phyloP scores from a whole-genome alignment of 2,888 invertebrate genomes.

The Troides aeacus region DNA sequence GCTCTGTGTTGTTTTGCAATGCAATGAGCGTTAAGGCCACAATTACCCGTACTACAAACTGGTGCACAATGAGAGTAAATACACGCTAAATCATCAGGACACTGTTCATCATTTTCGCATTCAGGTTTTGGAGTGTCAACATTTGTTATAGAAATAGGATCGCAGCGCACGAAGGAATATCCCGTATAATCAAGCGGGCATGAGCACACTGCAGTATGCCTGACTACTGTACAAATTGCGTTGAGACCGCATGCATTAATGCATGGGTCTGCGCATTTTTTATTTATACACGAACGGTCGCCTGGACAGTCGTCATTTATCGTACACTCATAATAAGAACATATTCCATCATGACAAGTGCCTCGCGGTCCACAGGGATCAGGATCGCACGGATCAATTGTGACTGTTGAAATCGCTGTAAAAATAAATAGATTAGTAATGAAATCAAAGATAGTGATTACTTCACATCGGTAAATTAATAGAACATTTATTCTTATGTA shows the following conservation, averaged over 20 bases:
- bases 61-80: conserved; percentile 86
- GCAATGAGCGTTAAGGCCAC: conserved; percentile 89
- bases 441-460: background rate
- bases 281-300: conserved; percentile 88
- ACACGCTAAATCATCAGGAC: conserved; percentile 91
- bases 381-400: conserved; percentile 83
- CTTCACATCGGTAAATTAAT: background rate
- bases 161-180: conserved; percentile 87
- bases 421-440: conserved; percentile 2
- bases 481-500: background rate
- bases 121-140: conserved; percentile 83
- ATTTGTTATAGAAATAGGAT: conserved; percentile 53
- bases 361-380: conserved; percentile 87
- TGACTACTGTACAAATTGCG: conserved; percentile 86
- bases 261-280: conserved; percentile 92
- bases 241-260: conserved; percentile 90
- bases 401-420: conserved; percentile 49
- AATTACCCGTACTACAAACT: conserved; percentile 86
- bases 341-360: conserved; percentile 82
- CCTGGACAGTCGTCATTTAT: conserved; percentile 92
- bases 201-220: conserved; percentile 89
- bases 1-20: conserved; percentile 89
- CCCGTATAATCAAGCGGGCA: conserved; percentile 90
- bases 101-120: conserved; percentile 88
- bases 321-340: conserved; percentile 91